Evolutionary conservation across 2,797 vertebrate genomes (phyloP).

Genomic region (Tenualosa ilisha): DNA sequence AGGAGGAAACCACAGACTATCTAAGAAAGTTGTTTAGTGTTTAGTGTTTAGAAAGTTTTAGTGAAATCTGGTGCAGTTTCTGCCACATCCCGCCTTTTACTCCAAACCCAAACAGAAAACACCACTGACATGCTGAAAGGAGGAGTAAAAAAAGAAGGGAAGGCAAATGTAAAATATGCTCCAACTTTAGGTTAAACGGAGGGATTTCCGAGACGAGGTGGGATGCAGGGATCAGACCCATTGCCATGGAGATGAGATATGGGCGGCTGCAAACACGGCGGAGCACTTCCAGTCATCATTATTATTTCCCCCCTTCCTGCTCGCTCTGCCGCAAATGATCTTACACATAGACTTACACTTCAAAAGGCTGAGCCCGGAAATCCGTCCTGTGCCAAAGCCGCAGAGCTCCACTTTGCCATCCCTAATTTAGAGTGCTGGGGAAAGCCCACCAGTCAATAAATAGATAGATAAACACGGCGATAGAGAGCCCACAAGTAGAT

Average conservation of each 20-base stretch:
- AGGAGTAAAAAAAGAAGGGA: conserved; percentile 44
- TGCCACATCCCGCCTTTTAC: not conserved
- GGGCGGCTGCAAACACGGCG: conserved; percentile 55
- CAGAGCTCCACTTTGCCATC: conserved; percentile 34
- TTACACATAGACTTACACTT: conserved; percentile 65
- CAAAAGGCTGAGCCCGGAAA: conserved; percentile 55
- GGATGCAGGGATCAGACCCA: conserved; percentile 54
- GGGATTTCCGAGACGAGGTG: conserved; percentile 44
- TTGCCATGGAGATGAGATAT: conserved; percentile 58
- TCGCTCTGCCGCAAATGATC: conserved; percentile 64
- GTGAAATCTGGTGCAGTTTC: not conserved
- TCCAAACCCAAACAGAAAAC: conserved; percentile 33
- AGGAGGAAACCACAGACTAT: too few species aligned
- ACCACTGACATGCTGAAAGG: conserved; percentile 68
- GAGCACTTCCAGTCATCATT: conserved; percentile 53
- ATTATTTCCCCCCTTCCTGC: conserved; percentile 51
- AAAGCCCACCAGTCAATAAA: conserved; percentile 66
- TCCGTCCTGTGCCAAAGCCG: conserved; percentile 35
- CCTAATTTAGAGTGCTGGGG: conserved; percentile 51
- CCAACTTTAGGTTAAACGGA: conserved; percentile 38
- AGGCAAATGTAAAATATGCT: conserved; percentile 21
- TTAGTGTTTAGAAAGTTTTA: too few species aligned
- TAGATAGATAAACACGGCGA: conserved; percentile 63
- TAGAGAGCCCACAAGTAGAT: conserved; percentile 49
- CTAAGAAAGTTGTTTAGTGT: too few species aligned